These are phyloP conservation scores for Anoplius nigerrimus DNA, from an alignment of 2,888 invertebrate species.

Conservation along the genomic window DNA sequence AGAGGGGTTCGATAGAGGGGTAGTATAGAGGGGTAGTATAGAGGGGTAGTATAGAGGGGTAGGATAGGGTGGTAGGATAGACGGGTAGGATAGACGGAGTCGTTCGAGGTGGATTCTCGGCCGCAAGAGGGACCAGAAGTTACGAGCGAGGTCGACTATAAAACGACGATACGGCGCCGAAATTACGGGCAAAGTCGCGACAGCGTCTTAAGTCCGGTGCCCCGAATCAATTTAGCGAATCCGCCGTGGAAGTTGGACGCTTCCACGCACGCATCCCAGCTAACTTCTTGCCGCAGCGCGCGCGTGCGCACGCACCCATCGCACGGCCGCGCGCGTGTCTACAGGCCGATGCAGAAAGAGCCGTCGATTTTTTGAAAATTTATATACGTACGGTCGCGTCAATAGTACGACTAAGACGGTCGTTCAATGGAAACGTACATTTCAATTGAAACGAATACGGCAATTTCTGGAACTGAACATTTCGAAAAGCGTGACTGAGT, in stretches of 20 bases:
- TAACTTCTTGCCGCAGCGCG: no score
- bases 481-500: no score
- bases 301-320: no score
- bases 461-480: no score
- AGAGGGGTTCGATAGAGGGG: no score
- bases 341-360: neutral
- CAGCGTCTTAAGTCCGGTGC: constrained; percentile 58
- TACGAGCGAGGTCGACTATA: neutral
- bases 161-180: neutral
- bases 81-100: constrained; percentile 7
- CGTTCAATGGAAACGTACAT: no score
- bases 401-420: no score
- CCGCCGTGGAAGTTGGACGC: constrained; percentile 39
- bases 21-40: no score
- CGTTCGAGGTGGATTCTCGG: neutral
- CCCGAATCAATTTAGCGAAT: constrained; percentile 67
- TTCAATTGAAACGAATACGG: no score
- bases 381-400: neutral
- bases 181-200: constrained; percentile 45
- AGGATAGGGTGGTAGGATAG: no score
- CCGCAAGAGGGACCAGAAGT: neutral
- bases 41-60: no score
- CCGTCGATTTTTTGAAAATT: no score
- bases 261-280: constrained; percentile 27
- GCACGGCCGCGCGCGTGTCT: constrained; percentile 25